Percentiles rank a stretch among this genome's conserved stretches.
Evolutionary conservation across 2,113 vertebrate species (phyloP).

Genomic region (Phrynocephalus versicolor): DNA sequence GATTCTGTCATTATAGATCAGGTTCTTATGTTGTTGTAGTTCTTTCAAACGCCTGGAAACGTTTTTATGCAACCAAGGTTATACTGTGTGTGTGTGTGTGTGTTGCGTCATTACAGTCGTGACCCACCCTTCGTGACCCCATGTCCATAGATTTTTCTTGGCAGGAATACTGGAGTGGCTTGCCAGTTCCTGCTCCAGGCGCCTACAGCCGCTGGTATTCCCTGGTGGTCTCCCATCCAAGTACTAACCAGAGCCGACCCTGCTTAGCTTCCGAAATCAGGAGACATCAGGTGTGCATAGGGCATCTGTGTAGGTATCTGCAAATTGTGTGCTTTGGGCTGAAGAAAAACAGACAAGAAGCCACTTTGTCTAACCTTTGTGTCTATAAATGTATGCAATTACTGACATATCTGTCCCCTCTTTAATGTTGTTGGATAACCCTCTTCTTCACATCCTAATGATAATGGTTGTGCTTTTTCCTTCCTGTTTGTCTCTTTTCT

Average conservation of each 20-base stretch:
- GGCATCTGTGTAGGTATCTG: neutral
- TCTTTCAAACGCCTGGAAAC: neutral
- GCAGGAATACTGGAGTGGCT: no score
- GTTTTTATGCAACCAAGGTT: neutral
- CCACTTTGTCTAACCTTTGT: slow-evolving; percentile 13
- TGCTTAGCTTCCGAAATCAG: no score
- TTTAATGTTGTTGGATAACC: slow-evolving; percentile 56
- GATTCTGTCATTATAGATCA: neutral
- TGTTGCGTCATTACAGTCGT: no score
- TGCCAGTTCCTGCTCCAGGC: no score
- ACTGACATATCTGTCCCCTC: slow-evolving; percentile 51
- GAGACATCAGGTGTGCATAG: no score
- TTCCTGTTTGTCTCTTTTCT: slow-evolving; percentile 52
- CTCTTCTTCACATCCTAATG: slow-evolving; percentile 64
- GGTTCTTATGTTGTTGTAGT: neutral
- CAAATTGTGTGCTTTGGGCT: slow-evolving; percentile 1
- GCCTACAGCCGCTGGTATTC: no score
- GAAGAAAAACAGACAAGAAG: slow-evolving; percentile 10
- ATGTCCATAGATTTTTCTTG: no score
- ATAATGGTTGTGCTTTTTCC: slow-evolving; percentile 72
- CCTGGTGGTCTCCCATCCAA: no score
- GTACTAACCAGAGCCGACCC: no score
- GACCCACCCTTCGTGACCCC: no score
- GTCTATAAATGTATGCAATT: slow-evolving; percentile 50
- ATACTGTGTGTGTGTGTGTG: neutral